Conservation (phyloP, 1,140 invertebrate species). For the Cherax quadricarinatus region DNA sequence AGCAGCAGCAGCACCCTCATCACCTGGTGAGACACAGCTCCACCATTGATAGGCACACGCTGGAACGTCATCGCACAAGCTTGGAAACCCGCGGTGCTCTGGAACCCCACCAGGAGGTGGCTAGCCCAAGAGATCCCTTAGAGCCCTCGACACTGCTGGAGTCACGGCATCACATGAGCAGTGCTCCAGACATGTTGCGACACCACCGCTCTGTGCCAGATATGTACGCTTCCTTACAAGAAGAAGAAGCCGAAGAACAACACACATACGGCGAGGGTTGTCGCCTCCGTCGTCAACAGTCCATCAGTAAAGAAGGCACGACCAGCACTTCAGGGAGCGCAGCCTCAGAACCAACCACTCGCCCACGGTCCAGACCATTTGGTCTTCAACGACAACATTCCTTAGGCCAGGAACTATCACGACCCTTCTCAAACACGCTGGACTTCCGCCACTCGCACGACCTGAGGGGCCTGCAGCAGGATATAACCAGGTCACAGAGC, state of each 20-base stretch:
- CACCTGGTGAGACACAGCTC: slow-evolving; percentile 70
- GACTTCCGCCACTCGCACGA: slow-evolving; percentile 50
- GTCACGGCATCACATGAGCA: slow-evolving; percentile 45
- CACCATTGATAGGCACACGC: slow-evolving; percentile 71
- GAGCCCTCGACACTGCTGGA: slow-evolving; percentile 19
- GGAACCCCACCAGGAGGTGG: slow-evolving; percentile 69
- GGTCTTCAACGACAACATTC: slow-evolving; percentile 72
- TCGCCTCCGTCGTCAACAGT: slow-evolving; percentile 71
- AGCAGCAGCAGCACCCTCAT: slow-evolving; percentile 72
- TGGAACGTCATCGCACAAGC: slow-evolving; percentile 61
- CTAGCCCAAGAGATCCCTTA: slow-evolving; percentile 53
- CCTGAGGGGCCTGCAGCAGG: slow-evolving; percentile 56
- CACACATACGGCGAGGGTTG: slow-evolving; percentile 72
- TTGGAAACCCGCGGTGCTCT: slow-evolving; percentile 63
- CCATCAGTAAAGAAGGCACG: slow-evolving; percentile 70
- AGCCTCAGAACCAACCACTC: slow-evolving; percentile 59
- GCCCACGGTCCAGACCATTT: slow-evolving; percentile 54
- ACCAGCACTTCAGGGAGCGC: slow-evolving; percentile 70
- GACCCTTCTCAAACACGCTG: slow-evolving; percentile 67
- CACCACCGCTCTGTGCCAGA: slow-evolving; percentile 73
- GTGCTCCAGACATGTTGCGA: slow-evolving; percentile 63
- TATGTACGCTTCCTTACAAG: slow-evolving; percentile 72
- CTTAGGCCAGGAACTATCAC: slow-evolving; percentile 69
- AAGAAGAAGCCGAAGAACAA: slow-evolving; percentile 59
- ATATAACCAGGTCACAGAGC: slow-evolving; percentile 72